Evolutionary conservation across 2,113 vertebrate species (phyloP), one percentile per base, ranked within the genome.

Genomic region (Arothron firmamentum): DNA sequence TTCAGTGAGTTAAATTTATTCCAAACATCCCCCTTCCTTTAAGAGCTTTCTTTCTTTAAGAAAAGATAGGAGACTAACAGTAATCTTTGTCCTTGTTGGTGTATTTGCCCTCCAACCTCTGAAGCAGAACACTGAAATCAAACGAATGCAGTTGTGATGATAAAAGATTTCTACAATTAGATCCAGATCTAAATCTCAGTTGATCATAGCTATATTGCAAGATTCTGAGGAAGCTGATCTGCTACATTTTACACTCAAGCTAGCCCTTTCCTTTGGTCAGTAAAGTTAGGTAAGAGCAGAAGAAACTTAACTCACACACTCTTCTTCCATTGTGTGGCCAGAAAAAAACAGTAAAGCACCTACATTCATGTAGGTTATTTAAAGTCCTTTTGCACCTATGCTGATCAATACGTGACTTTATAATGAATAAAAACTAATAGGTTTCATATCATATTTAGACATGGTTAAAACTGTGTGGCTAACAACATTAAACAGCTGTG

Each of bases 1-100:
- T 45, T 75, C 79, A 76, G 59, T 79, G 72, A 65, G 82, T 85
- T 70, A 82, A 78, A 77, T 67, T 69, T 42, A 20, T 20, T 7
- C 12, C 50, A 50, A 67, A 38, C n/a, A 61, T 66, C 57, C 38
- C 28, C 19, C 53, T 57, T 62, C 54, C 20, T 76, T 66, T 20
- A n/a, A 21, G 15, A 16, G 14, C 42, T 61, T 6, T n/a, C 72
- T 78, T 79, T 9, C 54, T 50, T 28, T 7, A 28, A 28, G 25
- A 28, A 28, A 28, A 28, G 25, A 28, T 28, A 47, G 21, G 28
- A 34, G 19, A 55, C 18, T 14, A 17, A 65, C 50, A 10, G 20
- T 15, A 51, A 21, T 28, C 14, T 23, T 49, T 38, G 3, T 47
- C 31, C 17, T 15, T 50, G 20, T 14, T 50, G 34, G 34, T 10